These are phyloP conservation scores for Ephialtes manifestator DNA, from an alignment of 2,888 invertebrate genomes.

Conservation along the genomic window DNA sequence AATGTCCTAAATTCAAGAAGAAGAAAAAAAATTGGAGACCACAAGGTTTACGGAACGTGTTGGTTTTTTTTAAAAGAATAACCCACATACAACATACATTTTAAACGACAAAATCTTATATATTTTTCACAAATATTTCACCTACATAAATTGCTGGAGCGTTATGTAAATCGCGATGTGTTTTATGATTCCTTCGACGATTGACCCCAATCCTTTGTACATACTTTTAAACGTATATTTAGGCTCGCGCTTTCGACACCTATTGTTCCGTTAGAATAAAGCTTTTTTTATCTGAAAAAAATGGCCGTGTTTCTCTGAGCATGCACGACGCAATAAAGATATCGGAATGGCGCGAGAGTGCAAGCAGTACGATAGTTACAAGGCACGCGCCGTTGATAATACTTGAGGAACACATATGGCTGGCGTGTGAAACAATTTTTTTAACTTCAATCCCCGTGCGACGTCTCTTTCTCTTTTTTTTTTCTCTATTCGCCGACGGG, in stretches of 20 bases:
- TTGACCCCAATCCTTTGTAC: not conserved
- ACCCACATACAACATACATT: too few species aligned
- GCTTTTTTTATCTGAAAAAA: not conserved
- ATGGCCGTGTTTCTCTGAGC: not conserved
- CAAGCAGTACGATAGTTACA: not conserved
- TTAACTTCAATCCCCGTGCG: not conserved
- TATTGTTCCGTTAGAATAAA: not conserved
- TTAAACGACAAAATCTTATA: too few species aligned
- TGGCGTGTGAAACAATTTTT: conserved; percentile 10
- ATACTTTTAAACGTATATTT: not conserved
- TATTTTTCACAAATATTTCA: too few species aligned
- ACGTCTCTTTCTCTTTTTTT: conserved; percentile 21
- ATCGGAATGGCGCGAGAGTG: not conserved
- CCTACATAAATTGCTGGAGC: not conserved
- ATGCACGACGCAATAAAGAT: not conserved
- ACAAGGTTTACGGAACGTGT: too few species aligned
- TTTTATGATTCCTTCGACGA: not conserved
- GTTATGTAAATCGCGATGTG: not conserved
- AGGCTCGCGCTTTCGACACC: not conserved
- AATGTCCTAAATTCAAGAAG: too few species aligned
- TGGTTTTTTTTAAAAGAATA: too few species aligned
- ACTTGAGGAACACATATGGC: not conserved
- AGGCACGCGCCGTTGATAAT: conserved; percentile 3
- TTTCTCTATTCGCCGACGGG: not conserved
- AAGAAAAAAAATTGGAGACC: too few species aligned